Conservation (phyloP, 2,888 invertebrate genomes). For the Pristionchus maxplancki region DNA sequence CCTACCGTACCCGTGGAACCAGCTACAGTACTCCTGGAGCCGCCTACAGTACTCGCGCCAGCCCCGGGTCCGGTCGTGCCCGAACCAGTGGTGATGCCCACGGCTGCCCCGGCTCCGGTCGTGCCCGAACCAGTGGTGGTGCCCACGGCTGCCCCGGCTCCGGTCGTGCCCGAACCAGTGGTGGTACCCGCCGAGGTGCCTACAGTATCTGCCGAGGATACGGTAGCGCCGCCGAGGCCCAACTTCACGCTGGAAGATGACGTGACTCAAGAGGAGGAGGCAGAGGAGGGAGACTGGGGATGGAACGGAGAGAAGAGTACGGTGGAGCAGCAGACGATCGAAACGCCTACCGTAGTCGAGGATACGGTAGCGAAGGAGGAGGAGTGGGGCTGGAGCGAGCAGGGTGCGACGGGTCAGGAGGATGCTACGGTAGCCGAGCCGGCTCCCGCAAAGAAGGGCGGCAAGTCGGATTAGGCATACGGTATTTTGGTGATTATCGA, state of each 20-base stretch:
- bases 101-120: neutral
- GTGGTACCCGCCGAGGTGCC: neutral
- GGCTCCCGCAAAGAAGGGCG: slow-evolving; percentile 37
- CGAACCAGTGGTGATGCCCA: neutral
- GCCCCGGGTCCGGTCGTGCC: neutral
- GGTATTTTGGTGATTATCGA: neutral
- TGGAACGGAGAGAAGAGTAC: slow-evolving; percentile 27
- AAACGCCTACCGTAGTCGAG: slow-evolving; percentile 28
- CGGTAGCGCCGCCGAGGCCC: neutral
- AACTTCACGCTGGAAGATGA: slow-evolving; percentile 12
- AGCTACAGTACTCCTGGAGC: too few species aligned
- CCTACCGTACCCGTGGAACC: too few species aligned
- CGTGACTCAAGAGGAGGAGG: slow-evolving; percentile 1
- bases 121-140: neutral
- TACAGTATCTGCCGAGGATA: slow-evolving; percentile 3
- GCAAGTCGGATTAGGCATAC: slow-evolving; percentile 42
- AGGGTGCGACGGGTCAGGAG: neutral
- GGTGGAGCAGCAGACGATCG: neutral
- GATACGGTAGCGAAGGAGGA: slow-evolving; percentile 5
- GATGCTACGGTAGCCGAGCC: neutral
- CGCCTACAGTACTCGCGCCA: neutral
- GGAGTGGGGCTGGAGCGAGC: slow-evolving; percentile 50
- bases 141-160: too few species aligned
- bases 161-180: neutral
- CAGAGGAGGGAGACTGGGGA: slow-evolving; percentile 32